phyloP scores from a whole-genome alignment of 2,113 vertebrate species.

The Cynopterus brachyotis region DNA sequence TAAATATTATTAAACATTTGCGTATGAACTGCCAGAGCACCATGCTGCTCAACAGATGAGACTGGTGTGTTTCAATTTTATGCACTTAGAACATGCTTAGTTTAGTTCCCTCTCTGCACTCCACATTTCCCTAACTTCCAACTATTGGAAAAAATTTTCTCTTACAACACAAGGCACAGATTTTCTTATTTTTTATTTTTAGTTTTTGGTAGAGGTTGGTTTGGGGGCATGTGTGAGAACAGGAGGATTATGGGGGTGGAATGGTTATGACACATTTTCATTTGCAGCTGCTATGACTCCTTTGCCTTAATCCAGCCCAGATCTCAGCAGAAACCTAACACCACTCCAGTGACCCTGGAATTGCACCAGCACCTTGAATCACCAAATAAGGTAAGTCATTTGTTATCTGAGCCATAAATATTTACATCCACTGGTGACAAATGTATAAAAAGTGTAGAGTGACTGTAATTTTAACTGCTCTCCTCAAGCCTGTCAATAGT shows the following conservation, averaged over 20 bases:
- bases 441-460: slow-evolving; percentile 62
- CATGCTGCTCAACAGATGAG: slow-evolving; percentile 65
- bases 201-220: not conserved
- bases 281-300: slow-evolving; percentile 66
- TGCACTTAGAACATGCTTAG: slow-evolving; percentile 17
- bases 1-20: slow-evolving; percentile 70
- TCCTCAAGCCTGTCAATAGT: slow-evolving; percentile 41
- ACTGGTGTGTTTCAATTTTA: slow-evolving; percentile 63
- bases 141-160: not conserved
- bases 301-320: slow-evolving; percentile 53
- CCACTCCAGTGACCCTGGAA: slow-evolving; percentile 68
- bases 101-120: not conserved
- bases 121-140: slow-evolving; percentile 28
- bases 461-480: slow-evolving; percentile 74
- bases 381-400: slow-evolving; percentile 74
- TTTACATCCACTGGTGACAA: slow-evolving; percentile 78
- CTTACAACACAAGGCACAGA: not conserved
- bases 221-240: slow-evolving; percentile 43
- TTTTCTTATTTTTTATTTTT: slow-evolving; percentile 49
- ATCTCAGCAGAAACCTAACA: slow-evolving; percentile 63
- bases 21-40: slow-evolving; percentile 61
- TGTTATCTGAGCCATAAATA: slow-evolving; percentile 78
- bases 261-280: slow-evolving; percentile 65
- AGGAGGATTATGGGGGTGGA: slow-evolving; percentile 15
- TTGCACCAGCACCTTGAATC: slow-evolving; percentile 60